These are phyloP conservation scores for Leptobrachium ailaonicum DNA, from an alignment of 2,113 vertebrate genomes.

Conservation along the genomic window DNA sequence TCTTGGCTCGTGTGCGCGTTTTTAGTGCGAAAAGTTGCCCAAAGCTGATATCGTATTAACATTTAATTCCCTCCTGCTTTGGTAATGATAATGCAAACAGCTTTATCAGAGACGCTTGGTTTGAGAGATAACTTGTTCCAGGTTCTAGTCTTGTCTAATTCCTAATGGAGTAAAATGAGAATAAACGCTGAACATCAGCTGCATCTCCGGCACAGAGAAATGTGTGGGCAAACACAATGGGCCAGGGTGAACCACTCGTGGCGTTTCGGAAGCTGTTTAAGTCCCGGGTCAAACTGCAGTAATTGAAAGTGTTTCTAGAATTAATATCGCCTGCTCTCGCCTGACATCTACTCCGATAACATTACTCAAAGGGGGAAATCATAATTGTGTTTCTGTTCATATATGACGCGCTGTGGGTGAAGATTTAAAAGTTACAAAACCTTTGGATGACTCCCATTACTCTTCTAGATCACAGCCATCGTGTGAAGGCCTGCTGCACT, in stretches of 20 bases:
- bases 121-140: conserved; percentile 17
- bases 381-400: no score
- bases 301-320: no score
- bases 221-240: background rate
- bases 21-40: background rate
- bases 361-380: no score
- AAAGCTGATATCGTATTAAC: conserved; percentile 7
- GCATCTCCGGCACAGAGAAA: background rate
- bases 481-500: no score
- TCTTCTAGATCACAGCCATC: no score
- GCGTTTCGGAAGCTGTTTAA: background rate
- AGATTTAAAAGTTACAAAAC: no score
- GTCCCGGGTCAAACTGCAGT: background rate
- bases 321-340: no score
- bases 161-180: background rate
- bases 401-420: no score
- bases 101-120: conserved; percentile 29
- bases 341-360: no score
- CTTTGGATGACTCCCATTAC: no score
- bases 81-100: conserved; percentile 24
- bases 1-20: background rate
- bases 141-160: background rate
- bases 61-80: conserved; percentile 25
- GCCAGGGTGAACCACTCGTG: background rate
- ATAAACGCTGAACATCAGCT: background rate